Base-by-base conservation (phyloP, 1,140 invertebrate species). In the Listronotus bonariensis region DNA sequence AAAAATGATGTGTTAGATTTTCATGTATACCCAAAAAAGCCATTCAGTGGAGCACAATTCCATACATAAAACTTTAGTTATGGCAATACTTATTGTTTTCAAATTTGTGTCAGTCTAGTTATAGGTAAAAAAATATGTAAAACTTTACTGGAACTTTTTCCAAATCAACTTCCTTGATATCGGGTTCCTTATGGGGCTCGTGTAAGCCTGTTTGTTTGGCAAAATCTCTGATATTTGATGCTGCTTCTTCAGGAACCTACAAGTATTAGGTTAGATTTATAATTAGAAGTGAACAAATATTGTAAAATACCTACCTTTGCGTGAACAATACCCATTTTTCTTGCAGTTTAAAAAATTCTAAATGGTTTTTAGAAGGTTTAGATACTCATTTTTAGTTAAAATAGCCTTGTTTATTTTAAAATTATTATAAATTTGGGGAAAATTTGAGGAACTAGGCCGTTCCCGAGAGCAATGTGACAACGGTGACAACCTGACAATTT, bases 251-350 rank as follows among this genome's bases (percentile, higher is more conserved):
- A 6, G 56, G 55, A 32, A 59, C 57, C 68, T 70, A 17, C 58
- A 66, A 69, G 31, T 51, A 58, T 26, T 55, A 65, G 54, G 65
- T 67, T 67, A 61, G 31, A 26, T 38, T 41, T 60, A 60, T 41
- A 45, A 60, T 53, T 60, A 53, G 56, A 60, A 8, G 31, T 65
- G 54, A 57, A n/a, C 3, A 26, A 26, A 31, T n/a, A 4, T 15
- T 18, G 43, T 20, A 15, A 49, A 18, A 43, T 38, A 17, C 34
- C 58, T 52, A 58, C 68, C 36, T 69, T 69, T 6, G 68, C 68
- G 36, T 69, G 68, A 10, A 69, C 68, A 17, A 49, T 69, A 18
- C 68, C 68, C 68, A 69, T 69, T 61, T 49, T 68, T n/a, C 26
- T 11, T 31, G 18, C 40, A 18, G 4, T 18, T 10, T 49, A 31